These are phyloP conservation scores for Babyrousa celebensis DNA, from an alignment of 2,797 vertebrate species.

Conservation along the genomic window DNA sequence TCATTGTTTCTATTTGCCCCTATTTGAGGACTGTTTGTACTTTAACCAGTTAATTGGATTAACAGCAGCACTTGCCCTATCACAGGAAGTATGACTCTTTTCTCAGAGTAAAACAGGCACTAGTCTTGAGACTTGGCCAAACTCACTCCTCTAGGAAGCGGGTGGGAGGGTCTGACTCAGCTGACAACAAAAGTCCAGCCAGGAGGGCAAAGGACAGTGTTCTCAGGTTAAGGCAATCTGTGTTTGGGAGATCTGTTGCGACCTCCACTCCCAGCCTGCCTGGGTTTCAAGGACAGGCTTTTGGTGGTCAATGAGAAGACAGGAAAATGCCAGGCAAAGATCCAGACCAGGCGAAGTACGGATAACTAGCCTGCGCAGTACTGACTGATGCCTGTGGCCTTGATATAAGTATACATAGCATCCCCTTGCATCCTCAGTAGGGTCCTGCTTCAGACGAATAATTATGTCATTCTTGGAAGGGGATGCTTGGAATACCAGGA, in stretches of 20 bases:
- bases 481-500: conserved; percentile 1
- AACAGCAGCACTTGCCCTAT: neutral
- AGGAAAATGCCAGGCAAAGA: neutral
- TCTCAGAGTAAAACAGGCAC: conserved; percentile 21
- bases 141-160: neutral
- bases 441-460: neutral
- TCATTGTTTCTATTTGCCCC: neutral
- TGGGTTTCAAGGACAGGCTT: neutral
- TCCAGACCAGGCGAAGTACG: neutral
- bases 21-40: conserved; percentile 23
- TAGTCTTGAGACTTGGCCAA: conserved; percentile 44
- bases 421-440: neutral
- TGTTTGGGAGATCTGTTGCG: neutral
- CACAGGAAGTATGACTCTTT: neutral
- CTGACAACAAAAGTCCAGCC: conserved; percentile 13
- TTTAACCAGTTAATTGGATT: conserved; percentile 56
- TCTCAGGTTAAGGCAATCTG: neutral
- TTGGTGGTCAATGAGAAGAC: neutral
- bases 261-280: neutral
- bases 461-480: conserved; percentile 14
- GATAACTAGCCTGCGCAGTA: neutral
- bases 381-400: neutral
- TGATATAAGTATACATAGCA: conserved; percentile 22
- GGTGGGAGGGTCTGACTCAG: neutral
- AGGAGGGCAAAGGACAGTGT: conserved; percentile 29